Evolutionary conservation across 2,888 invertebrate species (phyloP), one percentile per base, ranked within the genome.

Genomic region (Adela reaumurella): DNA sequence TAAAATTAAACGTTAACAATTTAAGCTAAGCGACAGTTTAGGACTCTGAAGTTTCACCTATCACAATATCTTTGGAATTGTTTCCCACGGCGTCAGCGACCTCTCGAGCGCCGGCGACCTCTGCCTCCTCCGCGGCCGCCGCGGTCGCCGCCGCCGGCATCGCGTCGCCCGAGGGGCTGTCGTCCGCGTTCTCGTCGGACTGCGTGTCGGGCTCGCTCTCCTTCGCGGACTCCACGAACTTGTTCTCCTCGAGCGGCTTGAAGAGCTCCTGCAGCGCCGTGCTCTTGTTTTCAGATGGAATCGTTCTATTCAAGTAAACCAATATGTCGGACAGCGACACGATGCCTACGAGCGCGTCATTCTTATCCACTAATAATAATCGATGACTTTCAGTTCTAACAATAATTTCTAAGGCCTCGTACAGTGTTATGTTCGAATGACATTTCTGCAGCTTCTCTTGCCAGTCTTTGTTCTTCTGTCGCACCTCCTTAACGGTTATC

Each of bases 371-470:
- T 74, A 79, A 65, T 59, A 78, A 70, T 65, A 79, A 65, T 74
- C 78, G 77, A 74, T 79, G 78, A 72, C 78, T 93, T 83, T 94
- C 94, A 59, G 94, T 93, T 74, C 89, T 87, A 59, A 94, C 94
- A 65, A 95, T 93, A 74, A 86, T 89, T 74, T 94, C 93, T 87
- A 95, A 89, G 65, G 94, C 87, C 62, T 87, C 83, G 62, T 85
- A 88, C 62, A 94, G 82, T 50, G 90, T 89, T 77, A 94, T 94
- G 65, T 89, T 88, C 65, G 89, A 81, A 71, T 84, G 87, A 81
- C 94, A 94, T 69, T 90, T 93, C 65, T 91, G 90, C 60, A 95
- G 90, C 59, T 92, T 92, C 76, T 94, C 94, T 71, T 92, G 92
- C 88, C 92, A 92, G 79, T 92, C 92, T 74, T 90, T 91, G 65